A percentile compares a stretch with the other conserved stretches of the same genome.
Conservation (phyloP, 2,113 vertebrate species). For the Psephotus haematonotus region DNA sequence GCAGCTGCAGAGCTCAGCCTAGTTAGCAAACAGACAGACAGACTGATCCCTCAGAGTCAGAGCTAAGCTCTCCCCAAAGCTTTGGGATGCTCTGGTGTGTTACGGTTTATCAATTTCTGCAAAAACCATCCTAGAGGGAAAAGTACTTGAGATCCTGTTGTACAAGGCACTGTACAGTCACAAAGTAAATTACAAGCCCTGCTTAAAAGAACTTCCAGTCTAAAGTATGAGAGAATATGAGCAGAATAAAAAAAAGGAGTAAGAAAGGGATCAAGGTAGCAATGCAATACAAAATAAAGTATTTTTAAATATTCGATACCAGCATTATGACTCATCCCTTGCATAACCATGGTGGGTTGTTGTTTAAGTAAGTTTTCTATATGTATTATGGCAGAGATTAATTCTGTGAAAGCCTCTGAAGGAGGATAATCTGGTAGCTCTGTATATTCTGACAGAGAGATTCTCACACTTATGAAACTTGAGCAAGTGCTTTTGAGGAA, state of each 20-base stretch:
- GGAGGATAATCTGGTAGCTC: conserved; percentile 52
- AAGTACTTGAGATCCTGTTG: background rate
- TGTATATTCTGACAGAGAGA: conserved; percentile 18
- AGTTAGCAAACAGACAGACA: background rate
- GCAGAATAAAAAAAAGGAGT: background rate
- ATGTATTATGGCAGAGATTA: conserved; percentile 62
- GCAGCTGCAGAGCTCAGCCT: background rate
- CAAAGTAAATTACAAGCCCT: background rate
- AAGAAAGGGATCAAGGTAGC: conserved; percentile 16
- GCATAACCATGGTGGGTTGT: conserved; percentile 62
- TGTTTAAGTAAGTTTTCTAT: conserved; percentile 57
- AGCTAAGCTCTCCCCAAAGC: background rate
- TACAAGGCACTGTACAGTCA: background rate
- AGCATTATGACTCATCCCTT: conserved; percentile 59
- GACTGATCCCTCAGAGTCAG: background rate
- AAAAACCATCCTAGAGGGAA: background rate
- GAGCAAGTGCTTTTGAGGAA: conserved; percentile 33
- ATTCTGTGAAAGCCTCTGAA: conserved; percentile 56
- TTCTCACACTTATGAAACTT: conserved; percentile 1
- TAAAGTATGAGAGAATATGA: background rate
- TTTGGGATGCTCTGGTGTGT: background rate
- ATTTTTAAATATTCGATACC: conserved; percentile 26
- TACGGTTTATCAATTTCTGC: background rate
- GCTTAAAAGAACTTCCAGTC: background rate
- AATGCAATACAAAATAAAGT: conserved; percentile 12